phyloP scores from a whole-genome alignment of 2,113 vertebrate genomes.

The Calypte anna region DNA sequence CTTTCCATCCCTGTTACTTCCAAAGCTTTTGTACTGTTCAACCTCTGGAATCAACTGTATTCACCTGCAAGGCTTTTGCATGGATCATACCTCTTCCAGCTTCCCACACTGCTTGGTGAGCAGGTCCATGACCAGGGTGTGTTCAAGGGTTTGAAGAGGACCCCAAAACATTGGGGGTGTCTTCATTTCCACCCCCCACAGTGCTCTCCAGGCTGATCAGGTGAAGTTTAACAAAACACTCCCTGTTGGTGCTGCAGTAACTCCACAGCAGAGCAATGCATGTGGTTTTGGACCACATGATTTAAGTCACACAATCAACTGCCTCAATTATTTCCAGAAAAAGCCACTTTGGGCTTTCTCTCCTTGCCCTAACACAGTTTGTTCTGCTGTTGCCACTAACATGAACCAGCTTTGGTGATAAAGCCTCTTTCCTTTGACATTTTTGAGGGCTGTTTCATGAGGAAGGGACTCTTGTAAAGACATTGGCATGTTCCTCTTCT shows the following conservation, averaged over 20 bases:
- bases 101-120: neutral
- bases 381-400: neutral
- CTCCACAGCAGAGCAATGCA: neutral
- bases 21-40: neutral
- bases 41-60: neutral
- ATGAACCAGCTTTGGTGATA: neutral
- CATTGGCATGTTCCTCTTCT: neutral
- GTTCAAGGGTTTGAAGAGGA: neutral
- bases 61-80: neutral
- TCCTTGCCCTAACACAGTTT: neutral
- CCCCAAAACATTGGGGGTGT: rapidly evolving
- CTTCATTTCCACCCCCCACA: neutral
- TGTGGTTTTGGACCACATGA: rapidly evolving
- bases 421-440: neutral
- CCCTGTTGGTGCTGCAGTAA: neutral
- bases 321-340: neutral
- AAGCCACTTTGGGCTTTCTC: neutral
- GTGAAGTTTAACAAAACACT: neutral
- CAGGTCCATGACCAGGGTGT: rapidly evolving
- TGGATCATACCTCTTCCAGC: neutral
- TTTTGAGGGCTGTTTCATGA: neutral
- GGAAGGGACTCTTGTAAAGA: neutral
- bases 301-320: neutral
- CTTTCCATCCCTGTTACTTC: neutral
- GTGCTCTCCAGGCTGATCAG: neutral